Base-by-base conservation (phyloP, 2,113 vertebrate genomes). In the Canis aureus region DNA sequence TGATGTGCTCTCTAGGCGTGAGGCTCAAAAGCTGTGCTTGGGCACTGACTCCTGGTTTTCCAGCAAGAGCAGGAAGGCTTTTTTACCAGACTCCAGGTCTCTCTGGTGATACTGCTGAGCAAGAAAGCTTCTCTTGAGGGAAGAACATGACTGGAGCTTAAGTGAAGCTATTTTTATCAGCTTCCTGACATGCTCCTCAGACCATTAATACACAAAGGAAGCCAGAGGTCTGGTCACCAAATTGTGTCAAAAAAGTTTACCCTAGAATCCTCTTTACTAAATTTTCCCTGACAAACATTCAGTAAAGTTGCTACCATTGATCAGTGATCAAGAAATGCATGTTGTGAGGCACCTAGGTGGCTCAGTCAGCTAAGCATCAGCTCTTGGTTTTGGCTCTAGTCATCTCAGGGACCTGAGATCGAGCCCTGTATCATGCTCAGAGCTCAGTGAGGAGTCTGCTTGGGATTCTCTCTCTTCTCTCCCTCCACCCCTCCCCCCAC, bases 11-110 rank as follows among this genome's bases (percentile, higher is more conserved):
- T 11, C 43, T 79, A 78, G 92, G 35, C 91, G 57, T 53, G 97
- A 98, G 91, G 96, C 66, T n/a, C 43, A 43, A 43, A 43, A 43
- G 43, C 43, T 43, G 43, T 78, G 38, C 93, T 71, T 22, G 25
- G 78, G 53, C 96, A 59, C 59, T 81, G 96, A 97, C 96, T 97
- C 76, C 76, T 86, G 81, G 0, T 84, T 95, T 97, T 97, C 96
- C 97, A 96, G 73, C 55, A 95, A 96, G 81, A 91, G 81, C 85
- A 97, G 96, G 89, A 95, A 92, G 84, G 19, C 51, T 90, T 8
- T 74, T 74, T 57, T 88, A 91, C 79, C 90, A 82, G 93, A 51
- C n/a, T 51, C 64, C 1, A 85, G 60, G 43, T 43, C 69, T 74
- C 76, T 93, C 67, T 82, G 64, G 62, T 60, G 80, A 43, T n/a